phyloP scores from a whole-genome alignment of 1,140 invertebrate genomes.

The Neodiprion fabricii region DNA sequence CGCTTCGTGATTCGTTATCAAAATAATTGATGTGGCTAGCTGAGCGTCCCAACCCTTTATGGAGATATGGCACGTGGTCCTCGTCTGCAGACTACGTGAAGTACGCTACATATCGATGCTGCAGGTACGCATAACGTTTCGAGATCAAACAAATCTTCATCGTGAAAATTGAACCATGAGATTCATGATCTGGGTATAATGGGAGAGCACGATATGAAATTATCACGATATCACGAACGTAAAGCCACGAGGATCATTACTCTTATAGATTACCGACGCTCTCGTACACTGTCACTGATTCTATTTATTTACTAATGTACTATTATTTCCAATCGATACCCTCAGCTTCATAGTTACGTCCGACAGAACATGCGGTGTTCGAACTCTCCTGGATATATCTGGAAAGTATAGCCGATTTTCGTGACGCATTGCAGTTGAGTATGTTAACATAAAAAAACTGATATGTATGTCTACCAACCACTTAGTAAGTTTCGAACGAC shows the following conservation, averaged over 20 bases:
- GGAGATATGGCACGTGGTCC: slow-evolving; percentile 1
- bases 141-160: not conserved
- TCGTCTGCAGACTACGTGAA: not conserved
- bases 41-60: not conserved
- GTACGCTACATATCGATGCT: not conserved
- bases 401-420: no score
- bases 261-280: not conserved
- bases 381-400: no score
- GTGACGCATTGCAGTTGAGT: no score
- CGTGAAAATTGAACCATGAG: not conserved
- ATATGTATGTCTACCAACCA: no score
- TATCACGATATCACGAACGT: not conserved
- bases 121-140: not conserved
- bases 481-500: no score
- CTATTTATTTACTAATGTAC: not conserved
- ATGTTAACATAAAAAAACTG: no score
- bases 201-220: not conserved
- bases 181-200: not conserved
- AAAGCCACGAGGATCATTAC: not conserved
- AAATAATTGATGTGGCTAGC: slow-evolving; percentile 1
- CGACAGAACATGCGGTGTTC: not conserved
- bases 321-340: not conserved
- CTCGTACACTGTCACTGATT: not conserved
- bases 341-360: not conserved
- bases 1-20: slow-evolving; percentile 10